phyloP scores from a whole-genome alignment of 2,888 invertebrate genomes.

The Caenorhabditis sp. region DNA sequence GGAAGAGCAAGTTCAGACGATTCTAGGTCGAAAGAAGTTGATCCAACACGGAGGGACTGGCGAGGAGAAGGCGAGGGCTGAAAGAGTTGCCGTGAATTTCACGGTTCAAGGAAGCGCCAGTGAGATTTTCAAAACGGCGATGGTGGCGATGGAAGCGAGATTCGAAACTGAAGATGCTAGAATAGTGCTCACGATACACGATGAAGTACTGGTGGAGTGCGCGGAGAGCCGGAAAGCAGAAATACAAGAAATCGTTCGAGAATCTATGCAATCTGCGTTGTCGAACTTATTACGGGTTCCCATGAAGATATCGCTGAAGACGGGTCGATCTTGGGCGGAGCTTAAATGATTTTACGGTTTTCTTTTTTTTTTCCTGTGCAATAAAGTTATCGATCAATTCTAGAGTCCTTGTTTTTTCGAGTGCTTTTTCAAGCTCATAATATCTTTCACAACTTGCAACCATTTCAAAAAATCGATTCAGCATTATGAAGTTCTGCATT shows the following conservation, averaged over 20 bases:
- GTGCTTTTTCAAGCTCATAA: neutral
- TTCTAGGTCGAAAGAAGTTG: conserved; percentile 84
- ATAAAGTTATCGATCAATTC: neutral
- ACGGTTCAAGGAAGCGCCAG: conserved; percentile 94
- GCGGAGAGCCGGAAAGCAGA: conserved; percentile 85
- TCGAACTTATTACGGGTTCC: conserved; percentile 65
- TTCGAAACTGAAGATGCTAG: conserved; percentile 83
- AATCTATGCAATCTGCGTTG: conserved; percentile 67
- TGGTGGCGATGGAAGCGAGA: conserved; percentile 89
- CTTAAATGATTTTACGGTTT: conserved; percentile 51
- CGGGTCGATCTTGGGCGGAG: conserved; percentile 67
- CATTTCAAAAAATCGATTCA: neutral
- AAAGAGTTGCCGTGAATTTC: conserved; percentile 97
- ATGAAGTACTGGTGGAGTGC: conserved; percentile 96
- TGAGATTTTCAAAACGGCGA: conserved; percentile 94
- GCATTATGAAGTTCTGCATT: conserved; percentile 53
- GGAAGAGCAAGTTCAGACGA: conserved; percentile 91
- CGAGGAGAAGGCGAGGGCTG: conserved; percentile 88
- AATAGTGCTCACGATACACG: conserved; percentile 94
- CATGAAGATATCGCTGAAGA: conserved; percentile 66
- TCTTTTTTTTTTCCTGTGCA: conserved; percentile 8
- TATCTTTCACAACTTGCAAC: no score
- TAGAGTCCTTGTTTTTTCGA: conserved; percentile 1
- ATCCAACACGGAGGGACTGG: conserved; percentile 9
- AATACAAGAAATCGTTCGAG: conserved; percentile 74